Percentiles rank a stretch among this genome's conserved stretches.
Evolutionary conservation across 2,888 invertebrate genomes (phyloP).

Genomic region (Elmis aenea): DNA sequence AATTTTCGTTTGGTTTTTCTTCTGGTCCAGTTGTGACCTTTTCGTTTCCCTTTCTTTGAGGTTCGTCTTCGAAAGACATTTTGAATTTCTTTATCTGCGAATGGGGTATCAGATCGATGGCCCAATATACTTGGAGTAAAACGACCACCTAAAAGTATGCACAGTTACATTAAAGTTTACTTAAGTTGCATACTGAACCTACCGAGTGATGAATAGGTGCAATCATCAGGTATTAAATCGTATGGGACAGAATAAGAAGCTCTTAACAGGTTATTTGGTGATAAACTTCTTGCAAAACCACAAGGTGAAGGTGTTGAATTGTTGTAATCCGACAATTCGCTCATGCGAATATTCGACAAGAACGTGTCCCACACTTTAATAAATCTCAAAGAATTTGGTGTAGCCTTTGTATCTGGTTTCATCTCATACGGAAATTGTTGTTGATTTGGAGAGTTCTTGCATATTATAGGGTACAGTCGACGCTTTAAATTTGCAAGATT

Average conservation of each 20-base stretch:
- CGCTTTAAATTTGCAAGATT: conserved; percentile 15
- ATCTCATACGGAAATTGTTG: too few species aligned
- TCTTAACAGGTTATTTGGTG: conserved; percentile 9
- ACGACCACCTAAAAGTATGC: too few species aligned
- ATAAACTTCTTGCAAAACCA: background rate
- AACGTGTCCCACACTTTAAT: conserved; percentile 6
- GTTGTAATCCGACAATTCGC: too few species aligned
- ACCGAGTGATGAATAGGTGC: too few species aligned
- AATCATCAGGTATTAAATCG: too few species aligned
- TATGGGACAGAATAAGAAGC: conserved; percentile 5
- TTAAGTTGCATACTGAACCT: too few species aligned
- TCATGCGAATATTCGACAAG: too few species aligned
- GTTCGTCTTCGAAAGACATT: conserved; percentile 6
- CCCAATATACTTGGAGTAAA: too few species aligned
- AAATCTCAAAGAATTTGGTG: conserved; percentile 2
- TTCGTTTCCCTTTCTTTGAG: conserved; percentile 5
- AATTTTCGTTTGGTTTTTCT: conserved; percentile 10
- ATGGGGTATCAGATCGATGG: conserved; percentile 13
- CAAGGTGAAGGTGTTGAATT: conserved; percentile 2
- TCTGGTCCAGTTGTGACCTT: conserved; percentile 16
- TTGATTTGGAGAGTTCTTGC: background rate
- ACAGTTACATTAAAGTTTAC: too few species aligned
- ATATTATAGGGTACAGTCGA: conserved; percentile 14
- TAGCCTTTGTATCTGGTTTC: background rate
- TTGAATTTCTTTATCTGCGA: conserved; percentile 19